A percentile compares a stretch with the other conserved stretches of the same genome.
Evolutionary conservation across 2,797 vertebrate species (phyloP).

Genomic region (Ceryle rudis): DNA sequence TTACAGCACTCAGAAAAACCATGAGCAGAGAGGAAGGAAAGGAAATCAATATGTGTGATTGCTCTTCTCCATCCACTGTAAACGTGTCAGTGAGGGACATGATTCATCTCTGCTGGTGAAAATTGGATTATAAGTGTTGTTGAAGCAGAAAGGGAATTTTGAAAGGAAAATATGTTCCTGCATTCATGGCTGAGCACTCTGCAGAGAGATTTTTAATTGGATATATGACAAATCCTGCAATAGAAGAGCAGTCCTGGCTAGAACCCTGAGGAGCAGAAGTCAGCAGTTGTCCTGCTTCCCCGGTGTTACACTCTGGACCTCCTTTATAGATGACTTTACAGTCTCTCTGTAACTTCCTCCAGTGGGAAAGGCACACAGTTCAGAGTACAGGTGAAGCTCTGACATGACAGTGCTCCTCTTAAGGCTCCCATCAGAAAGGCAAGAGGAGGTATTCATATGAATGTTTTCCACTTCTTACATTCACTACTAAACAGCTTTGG

Average conservation of each 20-base stretch:
- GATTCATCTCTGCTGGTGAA: constrained; percentile 58
- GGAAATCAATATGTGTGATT: constrained; percentile 63
- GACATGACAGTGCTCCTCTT: not conserved
- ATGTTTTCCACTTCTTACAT: not conserved
- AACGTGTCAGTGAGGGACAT: constrained; percentile 47
- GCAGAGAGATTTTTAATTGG: constrained; percentile 20
- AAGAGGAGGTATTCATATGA: not conserved
- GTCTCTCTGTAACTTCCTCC: not conserved
- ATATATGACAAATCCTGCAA: not conserved
- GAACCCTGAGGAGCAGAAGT: not conserved
- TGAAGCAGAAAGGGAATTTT: constrained; percentile 58
- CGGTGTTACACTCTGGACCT: not conserved
- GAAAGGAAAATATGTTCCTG: constrained; percentile 38
- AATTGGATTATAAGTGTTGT: constrained; percentile 56
- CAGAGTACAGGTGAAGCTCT: not conserved
- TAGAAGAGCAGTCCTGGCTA: not conserved
- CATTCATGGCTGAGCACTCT: constrained; percentile 3
- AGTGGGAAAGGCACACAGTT: not conserved
- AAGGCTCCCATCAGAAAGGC: not conserved
- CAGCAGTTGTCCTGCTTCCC: not conserved
- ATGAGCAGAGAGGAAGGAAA: not conserved
- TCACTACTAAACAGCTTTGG: not conserved
- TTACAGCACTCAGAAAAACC: not conserved
- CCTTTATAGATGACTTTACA: not conserved
- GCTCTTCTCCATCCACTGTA: constrained; percentile 47